A percentile compares a stretch with the other conserved stretches of the same genome.
Conservation (phyloP, 2,797 vertebrate species). For the Girardinus metallicus region DNA sequence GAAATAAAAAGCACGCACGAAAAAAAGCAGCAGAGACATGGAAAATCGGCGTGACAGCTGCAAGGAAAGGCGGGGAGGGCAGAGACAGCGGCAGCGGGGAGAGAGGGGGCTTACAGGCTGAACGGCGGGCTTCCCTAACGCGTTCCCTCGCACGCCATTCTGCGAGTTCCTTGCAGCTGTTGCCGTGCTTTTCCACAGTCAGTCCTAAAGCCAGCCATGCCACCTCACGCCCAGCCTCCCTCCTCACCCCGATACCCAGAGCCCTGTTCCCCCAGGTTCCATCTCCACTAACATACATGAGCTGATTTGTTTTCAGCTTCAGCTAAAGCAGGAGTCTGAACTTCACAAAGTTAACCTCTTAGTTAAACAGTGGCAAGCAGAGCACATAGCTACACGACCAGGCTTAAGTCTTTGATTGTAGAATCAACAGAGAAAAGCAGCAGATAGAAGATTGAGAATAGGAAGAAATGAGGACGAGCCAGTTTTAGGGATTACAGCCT, state of each 20-base stretch:
- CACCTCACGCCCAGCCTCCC: neutral
- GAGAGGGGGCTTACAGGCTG: conserved; percentile 58
- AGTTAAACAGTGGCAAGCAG: neutral
- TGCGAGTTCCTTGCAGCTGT: conserved; percentile 78
- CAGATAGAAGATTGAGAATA: neutral
- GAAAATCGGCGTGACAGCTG: conserved; percentile 77
- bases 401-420: neutral
- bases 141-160: conserved; percentile 71
- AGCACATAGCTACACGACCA: neutral
- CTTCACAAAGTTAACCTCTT: neutral
- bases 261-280: neutral
- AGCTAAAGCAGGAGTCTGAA: neutral
- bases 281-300: neutral
- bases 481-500: neutral
- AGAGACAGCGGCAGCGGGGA: conserved; percentile 19
- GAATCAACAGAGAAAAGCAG: neutral
- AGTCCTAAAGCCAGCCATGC: neutral
- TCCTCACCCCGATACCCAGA: neutral
- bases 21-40: conserved; percentile 49
- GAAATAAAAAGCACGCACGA: conserved; percentile 59
- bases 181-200: conserved; percentile 56
- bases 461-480: neutral
- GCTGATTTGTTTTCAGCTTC: neutral
- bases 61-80: conserved; percentile 51
- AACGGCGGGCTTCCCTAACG: conserved; percentile 75